phyloP scores from a whole-genome alignment of 2,888 invertebrate genomes.

The Graphium colonna region DNA sequence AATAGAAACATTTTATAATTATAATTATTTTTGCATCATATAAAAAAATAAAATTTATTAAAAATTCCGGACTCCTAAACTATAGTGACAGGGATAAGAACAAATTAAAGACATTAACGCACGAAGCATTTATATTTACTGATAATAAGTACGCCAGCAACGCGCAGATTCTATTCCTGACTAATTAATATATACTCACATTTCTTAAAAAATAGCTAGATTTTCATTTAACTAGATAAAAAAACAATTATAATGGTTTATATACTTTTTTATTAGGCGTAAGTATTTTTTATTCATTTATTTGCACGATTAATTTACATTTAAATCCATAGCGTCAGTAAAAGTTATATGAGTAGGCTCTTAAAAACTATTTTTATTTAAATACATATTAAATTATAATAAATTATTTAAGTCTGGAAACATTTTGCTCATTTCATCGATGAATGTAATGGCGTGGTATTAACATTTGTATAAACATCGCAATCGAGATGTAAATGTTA shows the following conservation, averaged over 20 bases:
- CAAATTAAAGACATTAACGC: slow-evolving; percentile 57
- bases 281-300: background rate
- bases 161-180: no score
- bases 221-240: no score
- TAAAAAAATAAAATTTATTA: no score
- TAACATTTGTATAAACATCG: background rate
- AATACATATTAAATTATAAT: background rate
- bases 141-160: background rate
- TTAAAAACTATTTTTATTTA: background rate
- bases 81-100: slow-evolving; percentile 34
- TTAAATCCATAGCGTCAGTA: no score
- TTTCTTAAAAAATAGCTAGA: no score
- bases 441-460: slow-evolving; percentile 29
- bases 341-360: background rate
- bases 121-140: slow-evolving; percentile 32
- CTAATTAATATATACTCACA: no score
- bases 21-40: no score
- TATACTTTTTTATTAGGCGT: background rate
- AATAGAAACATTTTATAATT: no score
- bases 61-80: slow-evolving; percentile 28
- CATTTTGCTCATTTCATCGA: background rate
- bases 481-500: slow-evolving; percentile 13
- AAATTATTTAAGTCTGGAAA: background rate
- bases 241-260: no score
- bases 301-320: background rate